Evolutionary conservation across 1,140 invertebrate genomes (phyloP), one percentile per base, ranked within the genome.

Genomic region (Drosophila mauritiana): DNA sequence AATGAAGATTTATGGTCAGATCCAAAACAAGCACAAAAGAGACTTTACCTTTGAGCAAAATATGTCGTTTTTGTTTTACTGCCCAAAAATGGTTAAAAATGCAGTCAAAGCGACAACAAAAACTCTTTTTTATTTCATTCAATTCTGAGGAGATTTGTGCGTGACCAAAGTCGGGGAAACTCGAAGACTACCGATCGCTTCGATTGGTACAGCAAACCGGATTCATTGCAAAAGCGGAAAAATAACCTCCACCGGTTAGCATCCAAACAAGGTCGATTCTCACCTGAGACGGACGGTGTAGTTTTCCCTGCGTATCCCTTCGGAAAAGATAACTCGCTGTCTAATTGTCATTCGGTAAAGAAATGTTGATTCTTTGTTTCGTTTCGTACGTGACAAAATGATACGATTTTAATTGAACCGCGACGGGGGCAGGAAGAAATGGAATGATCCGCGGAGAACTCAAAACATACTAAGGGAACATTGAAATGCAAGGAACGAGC

Each of bases 1-100:
- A 74, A 56, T 75, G 57, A 69, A 68, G 80, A 89, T 89, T 88
- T 88, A 88, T 88, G 83, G 83, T 76, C 67, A 74, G 62, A 43
- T 72, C 83, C 80, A 88, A 88, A 88, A 86, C 55, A 42, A 39
- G 64, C 51, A 6, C 34, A 25, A 70, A 45, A 46, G 68, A 39
- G 65, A 51, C 67, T 73, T 67, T 81, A 52, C 37, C 63, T 78
- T 85, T 85, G 84, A 88, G 83, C 76, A 80, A 89, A 88, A 88
- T 76, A 88, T 89, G 83, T 88, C 84, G 89, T 88, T 88, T 88
- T 88, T 89, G 78, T 80, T 89, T 83, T 57, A 77, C 68, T 83
- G 84, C 75, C 83, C 83, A 88, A 88, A 88, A 77, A 88, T 83
- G 83, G 83, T 55, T 55, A 89, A 73, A 83, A 85, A 85, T 84